Percentiles rank a stretch among this genome's conserved stretches.
phyloP scores from a whole-genome alignment of 2,888 invertebrate genomes.

The Sepioteuthis lessoniana region DNA sequence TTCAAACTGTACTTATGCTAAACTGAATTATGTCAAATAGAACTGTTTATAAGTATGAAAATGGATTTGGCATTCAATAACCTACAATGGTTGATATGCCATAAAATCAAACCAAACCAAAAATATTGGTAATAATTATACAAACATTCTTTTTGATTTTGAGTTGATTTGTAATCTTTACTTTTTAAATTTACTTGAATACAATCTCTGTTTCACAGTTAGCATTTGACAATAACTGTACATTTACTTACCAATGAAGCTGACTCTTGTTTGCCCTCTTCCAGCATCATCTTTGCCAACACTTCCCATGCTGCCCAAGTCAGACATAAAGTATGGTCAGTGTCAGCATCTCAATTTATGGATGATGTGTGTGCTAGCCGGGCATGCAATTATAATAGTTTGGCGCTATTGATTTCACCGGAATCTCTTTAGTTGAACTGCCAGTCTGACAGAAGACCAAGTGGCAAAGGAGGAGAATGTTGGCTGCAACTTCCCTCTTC shows the following conservation, averaged over 20 bases:
- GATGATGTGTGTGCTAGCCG: conserved; percentile 18
- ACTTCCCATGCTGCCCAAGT: background rate
- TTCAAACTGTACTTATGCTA: no score
- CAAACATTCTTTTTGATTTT: no score
- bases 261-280: background rate
- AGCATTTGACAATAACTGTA: background rate
- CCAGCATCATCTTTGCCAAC: conserved; percentile 4
- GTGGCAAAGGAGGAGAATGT: background rate
- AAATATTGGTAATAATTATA: no score
- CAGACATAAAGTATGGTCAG: background rate
- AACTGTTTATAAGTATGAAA: no score
- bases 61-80: no score
- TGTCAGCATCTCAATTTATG: conserved; percentile 33
- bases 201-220: background rate
- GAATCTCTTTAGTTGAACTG: conserved; percentile 14
- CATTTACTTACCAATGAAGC: background rate
- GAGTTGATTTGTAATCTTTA: no score
- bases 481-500: background rate
- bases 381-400: conserved; percentile 33
- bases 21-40: no score
- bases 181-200: background rate
- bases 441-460: conserved; percentile 15
- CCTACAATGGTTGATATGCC: no score
- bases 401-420: background rate
- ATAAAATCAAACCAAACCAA: no score